Base-by-base conservation (phyloP, 1,140 invertebrate species). In the Calycopis cecrops region DNA sequence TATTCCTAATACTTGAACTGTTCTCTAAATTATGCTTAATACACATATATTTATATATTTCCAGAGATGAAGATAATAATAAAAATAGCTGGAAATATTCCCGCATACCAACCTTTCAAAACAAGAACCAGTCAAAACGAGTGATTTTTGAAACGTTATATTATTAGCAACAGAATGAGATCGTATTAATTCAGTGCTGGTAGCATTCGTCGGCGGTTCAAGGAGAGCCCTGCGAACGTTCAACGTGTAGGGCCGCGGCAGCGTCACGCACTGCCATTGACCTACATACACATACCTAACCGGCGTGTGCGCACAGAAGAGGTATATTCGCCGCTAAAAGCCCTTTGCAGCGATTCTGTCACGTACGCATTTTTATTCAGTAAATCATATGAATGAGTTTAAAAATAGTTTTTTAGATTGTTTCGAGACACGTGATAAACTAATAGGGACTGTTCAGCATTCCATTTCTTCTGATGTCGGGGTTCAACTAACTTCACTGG, bases 211-310 rank as follows among this genome's bases (percentile, higher is more conserved):
- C 16, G 51, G 21, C 73, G 73, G 83, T 86, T 86, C 83, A 86
- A 86, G 83, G 83, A 78, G 72, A 81, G 73, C 74, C 76, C 78
- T 80, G 75, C 73, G 51, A 60, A 67, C 62, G 73, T 73, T 72
- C 21, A 28, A 28, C 21, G 21, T 6, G 21, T 84, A 86, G 83
- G 83, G 83, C 83, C 80, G 71, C 69, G 69, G 59, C 64, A 63
- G 73, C 82, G 83, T 86, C 80, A 86, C 80, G 79, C 77, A 66
- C 67, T 76, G 77, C 74, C 83, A 84, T 84, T 86, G 83, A 86
- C 83, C 79, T 60, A 86, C 77, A 79, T 86, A 73, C 68, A 64
- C 58, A 69, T 73, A 71, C 70, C 73, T 73, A 73, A 58, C 57
- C 63, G 63, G 66, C 66, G 76, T 72, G 72, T 62, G 74, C 72